Conservation (phyloP, 2,797 vertebrate species). For the Rhinella marina region DNA sequence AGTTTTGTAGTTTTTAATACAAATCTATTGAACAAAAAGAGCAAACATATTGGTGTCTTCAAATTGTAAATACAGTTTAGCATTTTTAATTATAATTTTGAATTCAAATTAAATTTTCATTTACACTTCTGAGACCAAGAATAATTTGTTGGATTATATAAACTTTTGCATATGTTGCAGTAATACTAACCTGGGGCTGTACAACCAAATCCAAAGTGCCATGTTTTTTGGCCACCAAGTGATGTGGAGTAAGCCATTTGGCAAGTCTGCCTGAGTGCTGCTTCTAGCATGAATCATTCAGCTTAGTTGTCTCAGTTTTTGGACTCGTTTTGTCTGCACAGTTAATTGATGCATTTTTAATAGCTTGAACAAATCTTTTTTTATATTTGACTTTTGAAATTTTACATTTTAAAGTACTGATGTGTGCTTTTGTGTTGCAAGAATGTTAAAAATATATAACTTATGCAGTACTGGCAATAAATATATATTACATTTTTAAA, state of each 20-base stretch:
- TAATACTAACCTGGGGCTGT: slow-evolving; percentile 37
- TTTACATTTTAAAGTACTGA: not conserved
- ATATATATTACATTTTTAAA: not conserved
- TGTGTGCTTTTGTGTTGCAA: not conserved
- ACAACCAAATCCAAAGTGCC: slow-evolving; percentile 25
- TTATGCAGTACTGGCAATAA: no score
- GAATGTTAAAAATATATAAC: no score
- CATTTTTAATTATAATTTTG: slow-evolving; percentile 13
- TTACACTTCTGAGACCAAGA: slow-evolving; percentile 26
- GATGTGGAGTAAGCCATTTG: slow-evolving; percentile 37
- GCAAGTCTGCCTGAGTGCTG: slow-evolving; percentile 16
- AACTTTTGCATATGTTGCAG: slow-evolving; percentile 46
- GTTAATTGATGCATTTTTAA: slow-evolving; percentile 50
- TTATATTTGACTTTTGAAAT: not conserved
- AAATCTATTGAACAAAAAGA: not conserved
- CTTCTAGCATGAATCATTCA: slow-evolving; percentile 36
- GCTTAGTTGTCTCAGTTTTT: slow-evolving; percentile 37
- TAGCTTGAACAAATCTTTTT: slow-evolving; percentile 27
- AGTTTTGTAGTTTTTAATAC: not conserved
- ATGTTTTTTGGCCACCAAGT: slow-evolving; percentile 25
- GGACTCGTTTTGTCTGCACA: slow-evolving; percentile 37
- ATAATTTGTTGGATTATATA: slow-evolving; percentile 49
- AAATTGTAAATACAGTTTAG: slow-evolving; percentile 11
- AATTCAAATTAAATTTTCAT: slow-evolving; percentile 39
- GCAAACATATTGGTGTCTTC: not conserved